A percentile compares a stretch with the other conserved stretches of the same genome.
Evolutionary conservation across 2,113 vertebrate species (phyloP).

Genomic region (Apaloderma vittatum): DNA sequence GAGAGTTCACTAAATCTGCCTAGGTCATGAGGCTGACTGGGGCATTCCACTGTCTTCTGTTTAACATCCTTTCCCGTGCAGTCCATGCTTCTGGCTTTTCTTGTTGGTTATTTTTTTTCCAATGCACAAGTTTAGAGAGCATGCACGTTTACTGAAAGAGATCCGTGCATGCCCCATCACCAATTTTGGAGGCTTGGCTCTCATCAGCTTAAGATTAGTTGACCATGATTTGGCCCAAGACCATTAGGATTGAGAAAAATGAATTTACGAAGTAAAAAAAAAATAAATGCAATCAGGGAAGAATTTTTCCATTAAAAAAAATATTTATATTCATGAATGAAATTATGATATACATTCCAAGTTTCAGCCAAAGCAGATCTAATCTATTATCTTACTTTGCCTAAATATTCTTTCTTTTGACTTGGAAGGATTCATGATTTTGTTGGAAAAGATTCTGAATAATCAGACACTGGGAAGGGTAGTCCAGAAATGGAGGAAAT

Average conservation of each 20-base stretch:
- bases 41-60: not conserved
- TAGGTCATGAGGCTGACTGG: not conserved
- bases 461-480: not conserved
- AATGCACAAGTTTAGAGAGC: not conserved
- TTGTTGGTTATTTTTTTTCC: not conserved
- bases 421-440: not conserved
- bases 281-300: not conserved
- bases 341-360: not conserved
- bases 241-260: not conserved
- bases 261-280: not conserved
- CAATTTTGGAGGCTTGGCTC: not conserved
- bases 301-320: accelerated
- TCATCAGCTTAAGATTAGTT: not conserved
- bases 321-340: not conserved
- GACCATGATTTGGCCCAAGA: not conserved
- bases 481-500: not conserved
- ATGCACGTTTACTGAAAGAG: not conserved
- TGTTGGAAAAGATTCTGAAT: not conserved
- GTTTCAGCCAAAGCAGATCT: not conserved
- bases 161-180: not conserved
- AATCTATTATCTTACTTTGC: not conserved
- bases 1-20: not conserved
- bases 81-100: not conserved
- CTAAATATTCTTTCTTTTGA: not conserved
- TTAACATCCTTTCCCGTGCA: not conserved